Evolutionary conservation across 2,888 invertebrate genomes (phyloP), one percentile per base, ranked within the genome.

Genomic region (Actias luna): DNA sequence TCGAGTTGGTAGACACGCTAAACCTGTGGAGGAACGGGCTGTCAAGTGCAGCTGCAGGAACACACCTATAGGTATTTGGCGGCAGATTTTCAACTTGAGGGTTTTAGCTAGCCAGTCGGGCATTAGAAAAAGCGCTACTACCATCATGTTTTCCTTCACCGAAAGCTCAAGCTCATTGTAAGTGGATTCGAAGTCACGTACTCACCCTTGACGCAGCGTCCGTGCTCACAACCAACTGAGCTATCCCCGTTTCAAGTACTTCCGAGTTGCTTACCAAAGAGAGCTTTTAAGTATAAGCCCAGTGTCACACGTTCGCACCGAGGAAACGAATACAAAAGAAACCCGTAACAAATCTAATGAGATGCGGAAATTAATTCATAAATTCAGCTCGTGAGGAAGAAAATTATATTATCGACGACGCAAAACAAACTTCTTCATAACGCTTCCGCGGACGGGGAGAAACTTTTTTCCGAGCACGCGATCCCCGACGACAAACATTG

Each of bases 351-450:
- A 50, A 50, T 50, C 12, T 25, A 50, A 50, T 50, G 46, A 50
- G 22, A 50, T 50, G 22, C 46, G 46, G 46, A 50, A 22, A 50
- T 50, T 50, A 25, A 50, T 12, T 25, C 46, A 25, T 50, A 50
- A 50, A 50, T 25, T 50, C 46, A 8, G 46, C n/a, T 25, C 22
- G 12, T 8, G 46, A 50, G 25, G 46, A 50, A 50, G 10, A 50
- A 22, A 50, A 50, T 25, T 25, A 50, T 50, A 25, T 25, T 50
- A 50, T 50, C 12, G 46, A 50, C 12, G 46, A 50, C 12, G 25
- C 46, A 50, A 25, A 50, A 50, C 46, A 50, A 50, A 50, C 46
- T 50, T 50, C 46, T 50, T 25, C 46, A 50, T 50, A 50, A 50
- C 46, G 46, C 25, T 50, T 50, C 46, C 46, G 46, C 46, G 46